Base-by-base conservation (phyloP, 2,888 invertebrate genomes). In the Idaea biselata region DNA sequence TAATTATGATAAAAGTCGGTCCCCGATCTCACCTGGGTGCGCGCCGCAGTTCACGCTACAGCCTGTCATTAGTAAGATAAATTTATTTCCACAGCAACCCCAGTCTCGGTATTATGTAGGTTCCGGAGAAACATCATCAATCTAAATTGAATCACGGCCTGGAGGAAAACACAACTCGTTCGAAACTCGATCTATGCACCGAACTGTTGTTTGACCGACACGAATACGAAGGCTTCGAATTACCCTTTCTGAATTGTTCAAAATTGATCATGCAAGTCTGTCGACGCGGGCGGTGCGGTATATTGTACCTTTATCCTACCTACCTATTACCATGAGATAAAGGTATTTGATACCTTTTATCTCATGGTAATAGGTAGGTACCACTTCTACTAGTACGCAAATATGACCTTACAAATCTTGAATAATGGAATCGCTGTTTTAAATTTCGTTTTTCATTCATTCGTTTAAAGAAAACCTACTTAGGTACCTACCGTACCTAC, bases 81-180 rank as follows among this genome's bases (percentile, higher is more conserved):
- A 71, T 73, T 69, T 68, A 64, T 66, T 63, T 64, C 67, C 66
- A 63, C 70, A 63, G 69, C 61, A 60, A 65, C 62, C 68, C 65
- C 64, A 60, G 64, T 62, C 65, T 64, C 63, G 65, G 68, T 72
- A 70, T 70, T 70, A 72, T 68, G 72, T 67, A 68, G 69, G 65
- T 68, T 68, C 68, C 68, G 70, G 68, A 61, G 64, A 65, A 72
- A 68, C 70, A 69, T 70, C 70, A 70, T 69, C 69, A 72, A 70
- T 72, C 68, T 70, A 70, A 70, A 72, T 69, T 70, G 69, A 72
- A 72, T 70, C 70, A 70, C 69, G 70, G 63, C 58, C 67, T 57
- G 66, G 66, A 72, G 72, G 70, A 70, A 72, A 72, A 70, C 72
- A 70, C 67, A 67, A 68, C 68, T 66, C 65, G 68, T 62, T 68